A percentile compares a stretch with the other conserved stretches of the same genome.
These are phyloP conservation scores for Vultur gryphus DNA, from an alignment of 2,797 vertebrate genomes.

Conservation along the genomic window DNA sequence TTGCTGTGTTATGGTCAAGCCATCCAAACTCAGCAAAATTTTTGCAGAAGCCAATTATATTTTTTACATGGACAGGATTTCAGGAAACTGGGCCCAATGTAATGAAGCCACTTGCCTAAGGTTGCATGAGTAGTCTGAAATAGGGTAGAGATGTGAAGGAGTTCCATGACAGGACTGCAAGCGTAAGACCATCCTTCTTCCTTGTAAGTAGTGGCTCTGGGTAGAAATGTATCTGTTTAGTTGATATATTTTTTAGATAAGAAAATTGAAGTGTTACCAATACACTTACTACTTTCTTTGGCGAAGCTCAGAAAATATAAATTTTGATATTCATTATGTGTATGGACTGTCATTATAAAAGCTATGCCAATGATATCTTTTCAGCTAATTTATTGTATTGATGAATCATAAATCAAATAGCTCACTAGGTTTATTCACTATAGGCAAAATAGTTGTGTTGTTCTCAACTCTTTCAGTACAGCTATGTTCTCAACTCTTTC, in stretches of 20 bases:
- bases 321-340: background rate
- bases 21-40: background rate
- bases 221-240: background rate
- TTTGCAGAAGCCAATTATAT: background rate
- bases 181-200: background rate
- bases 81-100: fast-evolving
- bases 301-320: background rate
- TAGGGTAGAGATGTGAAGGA: background rate
- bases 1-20: background rate
- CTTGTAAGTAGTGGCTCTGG: background rate
- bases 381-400: background rate
- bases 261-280: background rate
- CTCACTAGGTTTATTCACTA: background rate
- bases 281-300: background rate
- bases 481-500: background rate
- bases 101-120: background rate
- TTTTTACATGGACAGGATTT: background rate
- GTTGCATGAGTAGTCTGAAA: background rate
- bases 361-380: background rate
- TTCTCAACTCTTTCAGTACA: background rate
- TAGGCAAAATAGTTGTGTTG: background rate
- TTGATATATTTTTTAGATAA: background rate
- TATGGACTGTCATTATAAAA: background rate
- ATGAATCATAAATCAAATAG: background rate
- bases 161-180: background rate